Evolutionary conservation across 2,888 invertebrate genomes (phyloP), one percentile per base, ranked within the genome.

Genomic region (Philereme vetulata): DNA sequence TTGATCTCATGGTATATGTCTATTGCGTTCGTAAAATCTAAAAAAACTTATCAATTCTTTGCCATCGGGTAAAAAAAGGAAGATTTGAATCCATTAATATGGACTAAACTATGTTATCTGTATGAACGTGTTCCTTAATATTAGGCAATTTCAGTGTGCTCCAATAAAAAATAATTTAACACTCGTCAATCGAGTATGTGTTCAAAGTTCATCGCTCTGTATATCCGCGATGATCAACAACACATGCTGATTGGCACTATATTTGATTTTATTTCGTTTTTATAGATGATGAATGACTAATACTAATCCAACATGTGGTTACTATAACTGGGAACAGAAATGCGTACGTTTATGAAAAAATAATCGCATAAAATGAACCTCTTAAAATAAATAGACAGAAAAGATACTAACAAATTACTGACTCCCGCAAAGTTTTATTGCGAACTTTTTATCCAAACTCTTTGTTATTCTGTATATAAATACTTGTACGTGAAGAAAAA

Each of bases 221-320:
- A 61, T 65, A 64, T 65, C 54, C 36, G 44, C 69, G 65, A 72
- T 72, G 69, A 74, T 74, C 67, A 60, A 63, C 65, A 68, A 65
- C 76, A 78, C 72, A 77, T 79, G 79, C 68, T 74, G 67, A 74
- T 66, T 75, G 72, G 72, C 69, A 72, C 67, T 75, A 70, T 79
- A 75, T 64, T 59, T 59, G 52, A 51, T 60, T 64, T 63, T 62
- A 66, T 70, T 73, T 72, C 68, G 68, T 71, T 71, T 70, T 62
- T 71, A 60, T 63, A 66, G 57, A 62, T 52, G 55, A 65, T 58
- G 58, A 49, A 64, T 63, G 62, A 65, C 57, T 67, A 53, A 68
- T 52, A n/a, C 51, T 48, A 11, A 32, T 42, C 35, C 44, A 21
- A 55, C 55, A 56, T 56, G 51, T 56, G 49, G 7, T 44, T 33